A percentile compares a stretch with the other conserved stretches of the same genome.
Evolutionary conservation across 2,888 invertebrate species (phyloP).

Genomic region (Trachelus stipa): DNA sequence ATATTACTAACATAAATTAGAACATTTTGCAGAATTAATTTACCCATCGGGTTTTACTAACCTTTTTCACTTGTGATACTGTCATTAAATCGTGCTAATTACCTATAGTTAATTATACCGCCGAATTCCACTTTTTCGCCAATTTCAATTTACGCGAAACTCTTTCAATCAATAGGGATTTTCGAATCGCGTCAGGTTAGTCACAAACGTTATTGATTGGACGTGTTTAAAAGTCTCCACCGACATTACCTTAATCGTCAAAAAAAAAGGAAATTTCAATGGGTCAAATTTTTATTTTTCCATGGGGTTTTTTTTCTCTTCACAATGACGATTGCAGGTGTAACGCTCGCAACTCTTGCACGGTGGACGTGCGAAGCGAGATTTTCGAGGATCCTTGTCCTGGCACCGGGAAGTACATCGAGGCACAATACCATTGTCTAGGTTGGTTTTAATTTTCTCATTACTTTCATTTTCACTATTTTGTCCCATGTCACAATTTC

Average conservation of each 20-base stretch:
- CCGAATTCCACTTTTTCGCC: not conserved
- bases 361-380: slow-evolving; percentile 58
- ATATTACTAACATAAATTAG: not conserved
- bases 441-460: slow-evolving; percentile 50
- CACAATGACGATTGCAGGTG: slow-evolving; percentile 59
- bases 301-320: slow-evolving; percentile 37
- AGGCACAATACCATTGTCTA: slow-evolving; percentile 71
- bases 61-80: not conserved
- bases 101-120: not conserved
- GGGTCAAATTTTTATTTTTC: slow-evolving; percentile 18
- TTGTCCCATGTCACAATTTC: not conserved
- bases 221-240: not conserved
- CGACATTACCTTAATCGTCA: not conserved
- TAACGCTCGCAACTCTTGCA: slow-evolving; percentile 58
- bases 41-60: not conserved
- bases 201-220: not conserved
- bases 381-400: slow-evolving; percentile 73
- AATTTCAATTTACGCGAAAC: not conserved
- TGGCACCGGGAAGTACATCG: slow-evolving; percentile 72
- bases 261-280: not conserved
- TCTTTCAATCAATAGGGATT: not conserved
- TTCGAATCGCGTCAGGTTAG: not conserved
- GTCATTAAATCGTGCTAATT: not conserved
- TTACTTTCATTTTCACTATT: slow-evolving; percentile 6
- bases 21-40: not conserved